phyloP scores from a whole-genome alignment of 2,888 invertebrate species.

The Myopa tessellatipennis region DNA sequence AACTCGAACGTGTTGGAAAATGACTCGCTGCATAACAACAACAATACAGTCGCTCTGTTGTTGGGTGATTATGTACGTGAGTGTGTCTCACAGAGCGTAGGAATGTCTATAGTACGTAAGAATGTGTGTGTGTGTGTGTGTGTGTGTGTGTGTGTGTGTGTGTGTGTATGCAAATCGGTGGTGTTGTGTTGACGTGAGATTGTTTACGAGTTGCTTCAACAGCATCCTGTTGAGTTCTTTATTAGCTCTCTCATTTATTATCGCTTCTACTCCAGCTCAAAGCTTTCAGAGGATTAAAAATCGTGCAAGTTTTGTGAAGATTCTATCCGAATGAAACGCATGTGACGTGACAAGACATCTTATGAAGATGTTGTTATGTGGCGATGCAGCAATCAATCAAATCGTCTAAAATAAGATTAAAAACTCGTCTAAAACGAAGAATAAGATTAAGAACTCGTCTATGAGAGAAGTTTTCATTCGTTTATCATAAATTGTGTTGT shows the following conservation, averaged over 20 bases:
- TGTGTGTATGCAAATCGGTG: background rate
- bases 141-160: background rate
- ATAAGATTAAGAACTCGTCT: no score
- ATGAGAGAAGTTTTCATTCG: no score
- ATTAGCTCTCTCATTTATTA: conserved; percentile 33
- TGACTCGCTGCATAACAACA: conserved; percentile 14
- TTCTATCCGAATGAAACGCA: background rate
- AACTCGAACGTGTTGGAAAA: background rate
- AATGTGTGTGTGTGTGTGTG: background rate
- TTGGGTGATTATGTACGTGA: background rate
- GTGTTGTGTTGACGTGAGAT: no score
- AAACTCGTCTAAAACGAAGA: no score
- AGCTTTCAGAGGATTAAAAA: background rate
- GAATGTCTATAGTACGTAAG: no score
- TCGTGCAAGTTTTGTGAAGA: background rate
- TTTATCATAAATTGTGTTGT: no score
- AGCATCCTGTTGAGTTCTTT: conserved; percentile 18
- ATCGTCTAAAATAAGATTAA: no score
- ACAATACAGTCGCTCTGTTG: conserved; percentile 8
- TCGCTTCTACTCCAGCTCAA: conserved; percentile 19
- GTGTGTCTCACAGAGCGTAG: conserved; percentile 7
- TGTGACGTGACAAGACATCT: background rate
- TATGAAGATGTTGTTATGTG: background rate
- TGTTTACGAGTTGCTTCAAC: no score
- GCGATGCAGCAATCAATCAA: no score